Evolutionary conservation across 1,140 invertebrate species (phyloP), one percentile per base, ranked within the genome.

Genomic region (Eupristina koningsbergeri): DNA sequence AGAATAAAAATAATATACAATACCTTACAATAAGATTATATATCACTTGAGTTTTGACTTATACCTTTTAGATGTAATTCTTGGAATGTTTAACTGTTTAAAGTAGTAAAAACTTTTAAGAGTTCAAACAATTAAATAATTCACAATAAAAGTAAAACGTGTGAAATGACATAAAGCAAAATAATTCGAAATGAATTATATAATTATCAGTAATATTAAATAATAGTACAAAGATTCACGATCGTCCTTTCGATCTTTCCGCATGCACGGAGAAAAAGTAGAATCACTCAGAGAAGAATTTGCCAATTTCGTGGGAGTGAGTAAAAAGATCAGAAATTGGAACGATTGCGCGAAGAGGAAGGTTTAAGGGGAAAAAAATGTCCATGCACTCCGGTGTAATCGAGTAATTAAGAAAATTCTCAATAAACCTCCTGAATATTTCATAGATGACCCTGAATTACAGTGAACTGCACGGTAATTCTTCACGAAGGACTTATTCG

Each of bases 351-450:
- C 22, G 26, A 26, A 58, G 53, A 58, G 19, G 22, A 26, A 26
- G 0, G 2, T 58, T 58, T 26, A 22, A 31, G n/a, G n/a, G n/a
- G n/a, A n/a, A n/a, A 64, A 64, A 34, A 64, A 19, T 15, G n/a
- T 19, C 26, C 45, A 29, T 50, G 74, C 45, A 76, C 50, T 76
- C 29, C 47, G 22, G 29, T 6, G 36, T 58, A 77, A 64, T 41
- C 17, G 76, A 64, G 8, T 63, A 64, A 64, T 63, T 17, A 15
- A 71, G 67, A 31, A 36, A 41, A 67, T 67, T 67, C 64, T 67
- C 64, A 19, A 39, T 39, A 67, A 67, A 67, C 36, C 17, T 19
- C 64, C 36, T 3, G 13, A 36, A 41, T 22, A 17, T 41, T 36
- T 26, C 19, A 41, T 34, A 41, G 36, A 13, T 41, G 67, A 71